Base-by-base conservation (phyloP, 1,140 invertebrate species). In the Eriocheir sinensis region DNA sequence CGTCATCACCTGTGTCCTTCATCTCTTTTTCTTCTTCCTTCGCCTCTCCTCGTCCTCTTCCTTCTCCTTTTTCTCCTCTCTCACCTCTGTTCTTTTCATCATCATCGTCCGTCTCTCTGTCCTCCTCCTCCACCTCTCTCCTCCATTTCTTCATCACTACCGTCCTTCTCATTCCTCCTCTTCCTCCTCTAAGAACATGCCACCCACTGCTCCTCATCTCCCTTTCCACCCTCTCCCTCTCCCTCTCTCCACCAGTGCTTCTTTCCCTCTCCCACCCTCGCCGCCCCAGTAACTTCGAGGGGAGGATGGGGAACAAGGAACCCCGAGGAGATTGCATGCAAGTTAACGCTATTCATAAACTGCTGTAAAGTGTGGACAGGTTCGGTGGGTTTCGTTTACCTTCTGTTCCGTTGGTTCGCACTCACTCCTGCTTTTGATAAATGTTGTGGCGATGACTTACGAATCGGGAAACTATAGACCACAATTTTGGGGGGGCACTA, bases 251-350 rank as follows among this genome's bases (percentile, higher is more conserved):
- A n/a, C n/a, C n/a, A n/a, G n/a, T n/a, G n/a, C n/a, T n/a, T n/a
- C n/a, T 72, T n/a, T 72, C 60, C n/a, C 60, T 72, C 60, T 86
- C 30, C 40, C 83, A 40, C 83, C 1, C 83, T 86, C 83, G 12
- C 60, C 60, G 12, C 60, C 8, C 8, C 60, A 72, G 60, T 72
- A 27, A n/a, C 60, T 72, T n/a, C n/a, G n/a, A 72, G 60, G 27
- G 60, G 60, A n/a, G n/a, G 60, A 72, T n/a, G 60, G n/a, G 60
- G 60, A 72, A 4, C n/a, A n/a, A 72, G 27, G 60, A n/a, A 72
- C 12, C 21, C 60, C n/a, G 60, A n/a, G 21, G 6, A 72, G 60
- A 72, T 72, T 72, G 60, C 60, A 72, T 2, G 60, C 60, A 72
- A 6, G 60, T 72, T 72, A 72, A n/a, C 27, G n/a, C n/a, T 72